Percentiles rank a stretch among this genome's conserved stretches.
Conservation (phyloP, 2,113 vertebrate species). For the Hydropotes inermis region DNA sequence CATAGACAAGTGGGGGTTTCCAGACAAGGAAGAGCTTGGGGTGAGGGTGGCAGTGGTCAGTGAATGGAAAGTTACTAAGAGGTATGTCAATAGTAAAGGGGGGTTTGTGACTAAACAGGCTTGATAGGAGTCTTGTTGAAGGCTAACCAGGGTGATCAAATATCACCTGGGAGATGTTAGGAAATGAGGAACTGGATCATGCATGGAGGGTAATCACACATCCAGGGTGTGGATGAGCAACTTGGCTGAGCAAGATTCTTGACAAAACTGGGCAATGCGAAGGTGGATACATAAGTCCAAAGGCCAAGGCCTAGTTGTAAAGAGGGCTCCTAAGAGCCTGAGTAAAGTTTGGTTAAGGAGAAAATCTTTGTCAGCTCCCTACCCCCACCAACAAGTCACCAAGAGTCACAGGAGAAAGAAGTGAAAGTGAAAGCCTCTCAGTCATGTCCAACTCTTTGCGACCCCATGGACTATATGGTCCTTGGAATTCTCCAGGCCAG, state of each 20-base stretch:
- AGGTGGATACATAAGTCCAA: not conserved
- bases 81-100: not conserved
- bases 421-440: not conserved
- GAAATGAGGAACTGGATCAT: not conserved
- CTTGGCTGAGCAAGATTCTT: not conserved
- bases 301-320: not conserved
- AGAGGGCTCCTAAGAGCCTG: not conserved
- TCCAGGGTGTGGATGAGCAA: not conserved
- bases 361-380: not conserved
- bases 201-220: not conserved
- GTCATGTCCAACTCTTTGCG: not conserved
- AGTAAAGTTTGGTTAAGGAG: not conserved
- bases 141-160: not conserved
- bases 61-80: not conserved
- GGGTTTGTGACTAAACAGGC: not conserved
- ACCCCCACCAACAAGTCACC: not conserved
- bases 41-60: not conserved
- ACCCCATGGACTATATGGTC: not conserved
- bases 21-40: not conserved
- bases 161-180: too few species aligned
- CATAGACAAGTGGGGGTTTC: not conserved
- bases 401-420: not conserved
- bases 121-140: not conserved
- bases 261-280: not conserved
- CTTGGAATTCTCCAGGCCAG: not conserved